Evolutionary conservation across 2,888 invertebrate species (phyloP).

Genomic region (Watsonalla binaria): DNA sequence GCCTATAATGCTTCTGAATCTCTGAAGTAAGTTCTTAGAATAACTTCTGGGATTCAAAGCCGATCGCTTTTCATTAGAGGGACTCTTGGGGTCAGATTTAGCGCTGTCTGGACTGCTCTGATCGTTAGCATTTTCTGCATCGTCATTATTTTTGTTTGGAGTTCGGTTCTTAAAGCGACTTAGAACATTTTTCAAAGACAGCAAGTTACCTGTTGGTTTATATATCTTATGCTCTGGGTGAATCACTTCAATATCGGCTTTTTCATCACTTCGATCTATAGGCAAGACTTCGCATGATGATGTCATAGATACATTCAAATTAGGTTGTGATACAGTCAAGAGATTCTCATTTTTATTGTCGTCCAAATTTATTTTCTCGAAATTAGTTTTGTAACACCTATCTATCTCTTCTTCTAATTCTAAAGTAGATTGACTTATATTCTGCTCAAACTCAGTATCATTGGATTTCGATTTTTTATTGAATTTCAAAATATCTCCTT

Average conservation of each 20-base stretch:
- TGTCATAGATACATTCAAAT: constrained; percentile 72
- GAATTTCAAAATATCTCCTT: constrained; percentile 66
- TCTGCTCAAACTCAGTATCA: constrained; percentile 53
- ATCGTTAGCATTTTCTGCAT: constrained; percentile 63
- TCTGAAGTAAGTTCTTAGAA: constrained; percentile 68
- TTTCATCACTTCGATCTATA: constrained; percentile 61
- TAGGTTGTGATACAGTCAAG: constrained; percentile 57
- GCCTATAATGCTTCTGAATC: constrained; percentile 72
- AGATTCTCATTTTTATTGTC: constrained; percentile 57
- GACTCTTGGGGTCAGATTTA: constrained; percentile 62
- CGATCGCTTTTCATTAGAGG: constrained; percentile 60
- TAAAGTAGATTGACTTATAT: constrained; percentile 69
- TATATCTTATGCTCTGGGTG: constrained; percentile 91
- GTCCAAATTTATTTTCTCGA: constrained; percentile 56
- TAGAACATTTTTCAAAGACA: constrained; percentile 78
- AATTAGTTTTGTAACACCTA: constrained; percentile 71
- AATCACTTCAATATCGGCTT: constrained; percentile 69
- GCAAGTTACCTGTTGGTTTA: constrained; percentile 78
- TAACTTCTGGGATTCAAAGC: constrained; percentile 67
- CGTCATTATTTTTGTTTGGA: constrained; percentile 61
- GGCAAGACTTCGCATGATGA: constrained; percentile 77
- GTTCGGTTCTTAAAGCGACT: constrained; percentile 71
- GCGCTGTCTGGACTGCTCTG: constrained; percentile 52
- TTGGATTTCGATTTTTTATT: constrained; percentile 52
- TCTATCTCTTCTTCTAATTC: constrained; percentile 74